Conservation (phyloP, 2,888 invertebrate species). For the Andrena trimmerana region DNA sequence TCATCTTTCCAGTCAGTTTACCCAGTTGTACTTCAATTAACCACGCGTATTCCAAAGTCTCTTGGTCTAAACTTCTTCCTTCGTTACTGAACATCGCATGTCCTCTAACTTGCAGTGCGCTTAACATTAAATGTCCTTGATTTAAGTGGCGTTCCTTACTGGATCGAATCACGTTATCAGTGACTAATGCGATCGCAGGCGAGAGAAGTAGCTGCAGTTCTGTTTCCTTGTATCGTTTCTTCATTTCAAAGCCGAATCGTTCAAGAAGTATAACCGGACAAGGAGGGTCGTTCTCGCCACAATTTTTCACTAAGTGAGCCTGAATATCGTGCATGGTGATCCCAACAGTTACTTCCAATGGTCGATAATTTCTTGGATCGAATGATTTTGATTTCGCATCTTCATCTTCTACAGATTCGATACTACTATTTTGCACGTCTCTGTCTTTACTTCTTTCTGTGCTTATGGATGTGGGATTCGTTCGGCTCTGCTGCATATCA, state of each 20-base stretch:
- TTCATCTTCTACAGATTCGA: slow-evolving; percentile 89
- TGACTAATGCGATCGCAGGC: slow-evolving; percentile 93
- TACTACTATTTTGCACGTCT: slow-evolving; percentile 84
- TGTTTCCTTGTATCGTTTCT: slow-evolving; percentile 96
- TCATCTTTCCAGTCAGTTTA: slow-evolving; percentile 95
- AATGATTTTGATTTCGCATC: slow-evolving; percentile 88
- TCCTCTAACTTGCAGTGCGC: slow-evolving; percentile 95
- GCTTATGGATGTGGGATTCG: slow-evolving; percentile 84
- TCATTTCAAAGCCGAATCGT: slow-evolving; percentile 98
- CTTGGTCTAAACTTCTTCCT: slow-evolving; percentile 95
- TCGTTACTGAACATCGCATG: slow-evolving; percentile 98
- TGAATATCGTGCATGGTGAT: slow-evolving; percentile 98
- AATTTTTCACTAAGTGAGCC: slow-evolving; percentile 97
- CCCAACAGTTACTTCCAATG: slow-evolving; percentile 96
- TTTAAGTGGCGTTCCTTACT: slow-evolving; percentile 90
- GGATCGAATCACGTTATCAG: slow-evolving; percentile 90
- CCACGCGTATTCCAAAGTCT: slow-evolving; percentile 99
- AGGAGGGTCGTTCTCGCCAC: slow-evolving; percentile 95
- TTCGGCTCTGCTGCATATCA: slow-evolving; percentile 92
- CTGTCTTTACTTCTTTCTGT: slow-evolving; percentile 80
- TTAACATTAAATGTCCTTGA: slow-evolving; percentile 94
- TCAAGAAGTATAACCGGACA: slow-evolving; percentile 96
- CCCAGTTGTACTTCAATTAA: slow-evolving; percentile 97
- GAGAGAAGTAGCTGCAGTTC: slow-evolving; percentile 95
- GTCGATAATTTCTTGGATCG: slow-evolving; percentile 95